Evolutionary conservation across 1,140 invertebrate genomes (phyloP).

Genomic region (Tachypleus tridentatus): DNA sequence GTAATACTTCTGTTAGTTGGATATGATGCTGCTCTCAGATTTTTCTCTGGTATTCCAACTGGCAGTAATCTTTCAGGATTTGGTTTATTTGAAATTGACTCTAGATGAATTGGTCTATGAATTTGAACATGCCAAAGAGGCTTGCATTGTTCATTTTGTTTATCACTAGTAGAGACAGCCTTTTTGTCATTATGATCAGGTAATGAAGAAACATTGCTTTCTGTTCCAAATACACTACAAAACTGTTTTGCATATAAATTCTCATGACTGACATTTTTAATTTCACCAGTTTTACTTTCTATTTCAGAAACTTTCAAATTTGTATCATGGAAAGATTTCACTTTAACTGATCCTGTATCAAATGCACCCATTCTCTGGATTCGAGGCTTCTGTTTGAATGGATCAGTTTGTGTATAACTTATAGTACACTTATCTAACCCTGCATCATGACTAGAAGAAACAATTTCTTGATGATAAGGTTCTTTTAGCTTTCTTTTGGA

Average conservation of each 20-base stretch:
- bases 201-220: neutral
- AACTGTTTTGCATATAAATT: neutral
- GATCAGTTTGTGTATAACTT: too few species aligned
- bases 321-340: too few species aligned
- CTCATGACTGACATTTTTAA: neutral
- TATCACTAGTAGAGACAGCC: neutral
- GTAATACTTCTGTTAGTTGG: constrained; percentile 7
- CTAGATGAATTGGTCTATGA: neutral
- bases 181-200: too few species aligned
- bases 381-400: too few species aligned
- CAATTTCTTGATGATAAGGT: too few species aligned
- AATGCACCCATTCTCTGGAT: neutral
- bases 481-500: too few species aligned
- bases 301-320: neutral
- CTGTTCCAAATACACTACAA: neutral
- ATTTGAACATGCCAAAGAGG: neutral
- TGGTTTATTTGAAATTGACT: neutral
- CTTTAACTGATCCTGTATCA: neutral
- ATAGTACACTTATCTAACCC: too few species aligned
- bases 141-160: neutral
- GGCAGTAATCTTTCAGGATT: constrained; percentile 49
- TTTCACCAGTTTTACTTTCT: neutral
- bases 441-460: too few species aligned
- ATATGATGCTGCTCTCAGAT: constrained; percentile 23
- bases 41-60: constrained; percentile 45